Base-by-base conservation (phyloP, 2,113 vertebrate genomes). In the Bubo bubo region DNA sequence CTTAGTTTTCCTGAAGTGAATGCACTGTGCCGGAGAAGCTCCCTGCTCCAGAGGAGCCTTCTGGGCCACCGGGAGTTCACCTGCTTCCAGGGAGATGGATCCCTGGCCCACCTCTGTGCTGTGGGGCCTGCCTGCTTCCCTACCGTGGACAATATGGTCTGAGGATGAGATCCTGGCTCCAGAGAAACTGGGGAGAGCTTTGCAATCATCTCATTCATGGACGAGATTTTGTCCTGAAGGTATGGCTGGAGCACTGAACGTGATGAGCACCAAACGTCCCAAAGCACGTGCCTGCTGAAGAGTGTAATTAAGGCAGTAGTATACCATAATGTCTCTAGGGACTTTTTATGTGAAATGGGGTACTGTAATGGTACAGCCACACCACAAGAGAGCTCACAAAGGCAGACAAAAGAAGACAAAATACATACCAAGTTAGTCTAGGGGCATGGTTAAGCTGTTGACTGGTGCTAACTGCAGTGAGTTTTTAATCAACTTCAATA, bases 21-120 rank as follows among this genome's bases (percentile, higher is more conserved):
- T 0, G 0, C 0, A 0, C 14, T 26, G 23, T 60, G 20, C 26
- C 2, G 7, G 30, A 67, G 62, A 76, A 67, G 32, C 14, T 30
- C 35, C 6, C 17, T 59, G 23, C 53, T 82, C n/a, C 41, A 35
- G 37, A 55, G n/a, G 41, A 79, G 26, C 67, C 32, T 71, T 63
- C 66, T 50, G 11, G 17, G 24, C 37, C 66, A 71, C n/a, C 7
- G 2, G 24, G 12, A 53, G 39, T 26, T 82, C 66, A 85, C 16
- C 34, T 39, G 8, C 53, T 39, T 88, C 22, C 39, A 64, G 62
- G 27, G 14, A 66, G 10, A 50, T 20, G 11, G 43, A 68, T 50
- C 8, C 60, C 23, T 67, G 35, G 11, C 23, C 19, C 71, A 75
- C 12, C 21, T 67, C 70, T 86, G 64, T 67, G 26, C 59, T 53